phyloP scores from a whole-genome alignment of 1,140 invertebrate genomes.

The Campoletis sonorensis region DNA sequence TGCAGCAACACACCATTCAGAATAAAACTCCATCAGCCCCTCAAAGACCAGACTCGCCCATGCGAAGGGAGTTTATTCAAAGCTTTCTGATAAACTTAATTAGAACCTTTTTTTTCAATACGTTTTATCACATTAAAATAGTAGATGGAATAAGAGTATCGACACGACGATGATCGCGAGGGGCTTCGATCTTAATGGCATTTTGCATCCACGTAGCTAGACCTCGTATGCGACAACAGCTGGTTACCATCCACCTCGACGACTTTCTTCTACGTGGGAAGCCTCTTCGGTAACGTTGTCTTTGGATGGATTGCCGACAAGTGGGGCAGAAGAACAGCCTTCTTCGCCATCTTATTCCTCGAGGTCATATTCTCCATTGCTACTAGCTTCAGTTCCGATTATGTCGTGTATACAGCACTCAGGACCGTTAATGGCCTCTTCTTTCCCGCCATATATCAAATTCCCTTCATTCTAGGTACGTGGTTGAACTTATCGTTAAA shows the following conservation, averaged over 20 bases:
- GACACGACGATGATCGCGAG: background rate
- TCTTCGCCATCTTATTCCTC: conserved; percentile 82
- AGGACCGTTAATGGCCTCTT: conserved; percentile 83
- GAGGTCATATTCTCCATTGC: conserved; percentile 83
- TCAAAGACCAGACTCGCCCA: background rate
- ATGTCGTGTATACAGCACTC: conserved; percentile 80
- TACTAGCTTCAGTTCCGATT: conserved; percentile 83
- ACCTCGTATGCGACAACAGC: conserved; percentile 82
- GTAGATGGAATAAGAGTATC: background rate
- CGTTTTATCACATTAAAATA: too few relatives aligned
- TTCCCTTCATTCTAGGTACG: conserved; percentile 82
- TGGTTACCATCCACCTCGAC: conserved; percentile 82
- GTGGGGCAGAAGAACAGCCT: conserved; percentile 83
- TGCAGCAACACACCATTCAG: too few relatives aligned
- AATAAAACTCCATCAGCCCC: too few relatives aligned
- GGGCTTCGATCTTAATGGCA: conserved; percentile 69
- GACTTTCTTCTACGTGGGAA: conserved; percentile 83
- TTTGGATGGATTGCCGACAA: conserved; percentile 85
- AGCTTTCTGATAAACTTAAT: background rate
- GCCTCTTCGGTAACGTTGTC: conserved; percentile 83
- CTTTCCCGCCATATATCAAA: conserved; percentile 84
- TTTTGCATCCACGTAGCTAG: conserved; percentile 79
- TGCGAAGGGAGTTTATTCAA: too few relatives aligned
- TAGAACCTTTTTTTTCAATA: background rate
- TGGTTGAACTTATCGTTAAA: conserved; percentile 8